Evolutionary conservation across 1,140 invertebrate genomes (phyloP).

Genomic region (Tribolium castaneum): DNA sequence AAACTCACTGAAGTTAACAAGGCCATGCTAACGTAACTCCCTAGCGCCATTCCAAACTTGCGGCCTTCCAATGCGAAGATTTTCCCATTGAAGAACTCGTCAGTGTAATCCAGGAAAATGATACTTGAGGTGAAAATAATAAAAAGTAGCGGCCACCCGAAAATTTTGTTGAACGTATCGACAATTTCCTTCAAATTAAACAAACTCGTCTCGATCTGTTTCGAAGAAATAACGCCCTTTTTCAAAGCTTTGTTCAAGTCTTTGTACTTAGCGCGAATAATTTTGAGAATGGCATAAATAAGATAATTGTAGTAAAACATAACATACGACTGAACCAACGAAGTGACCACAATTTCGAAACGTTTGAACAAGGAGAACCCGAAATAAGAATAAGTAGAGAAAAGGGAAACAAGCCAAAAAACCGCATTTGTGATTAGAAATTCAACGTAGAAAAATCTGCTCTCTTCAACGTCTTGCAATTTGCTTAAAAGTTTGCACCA

Average conservation of each 20-base stretch:
- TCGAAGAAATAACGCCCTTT: not conserved
- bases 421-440: not conserved
- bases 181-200: not conserved
- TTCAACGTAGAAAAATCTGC: not conserved
- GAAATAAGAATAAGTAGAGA: not conserved
- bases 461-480: not conserved
- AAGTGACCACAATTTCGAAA: not conserved
- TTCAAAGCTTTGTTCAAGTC: not conserved
- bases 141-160: slow-evolving; percentile 1
- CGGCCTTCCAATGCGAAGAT: not conserved
- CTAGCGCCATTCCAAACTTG: not conserved
- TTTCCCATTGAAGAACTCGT: not conserved
- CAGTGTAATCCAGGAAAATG: not conserved
- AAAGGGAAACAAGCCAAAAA: not conserved
- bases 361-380: not conserved
- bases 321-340: not conserved
- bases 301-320: not conserved
- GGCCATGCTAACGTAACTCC: not conserved
- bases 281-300: not conserved
- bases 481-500: not conserved
- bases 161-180: not conserved
- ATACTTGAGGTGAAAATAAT: not conserved
- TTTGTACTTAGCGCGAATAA: not conserved
- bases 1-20: not conserved
- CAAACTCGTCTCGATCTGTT: not conserved